These are phyloP conservation scores for Heliocidaris tuberculata DNA, from an alignment of 35 echinoderm and acorn worm species.

Conservation along the genomic window DNA sequence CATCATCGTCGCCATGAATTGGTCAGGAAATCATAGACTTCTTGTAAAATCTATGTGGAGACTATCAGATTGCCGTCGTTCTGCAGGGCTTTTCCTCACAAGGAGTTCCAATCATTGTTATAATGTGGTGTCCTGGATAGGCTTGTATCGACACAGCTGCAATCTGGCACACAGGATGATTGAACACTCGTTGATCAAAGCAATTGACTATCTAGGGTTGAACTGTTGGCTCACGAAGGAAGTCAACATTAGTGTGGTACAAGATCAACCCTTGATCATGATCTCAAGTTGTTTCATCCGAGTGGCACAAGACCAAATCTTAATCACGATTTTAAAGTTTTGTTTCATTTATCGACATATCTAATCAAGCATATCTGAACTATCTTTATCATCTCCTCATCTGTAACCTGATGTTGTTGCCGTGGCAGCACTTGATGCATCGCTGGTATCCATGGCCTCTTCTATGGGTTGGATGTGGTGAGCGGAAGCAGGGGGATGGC, in stretches of 20 bases:
- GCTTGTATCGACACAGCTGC: too few species aligned
- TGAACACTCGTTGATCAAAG: too few species aligned
- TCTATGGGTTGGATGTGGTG: constrained; percentile 28
- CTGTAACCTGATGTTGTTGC: constrained; percentile 19
- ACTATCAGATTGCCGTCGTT: neutral
- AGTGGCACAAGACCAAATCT: neutral
- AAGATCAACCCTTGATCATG: neutral
- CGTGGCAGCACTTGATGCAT: neutral
- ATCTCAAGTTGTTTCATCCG: neutral
- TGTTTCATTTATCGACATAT: neutral
- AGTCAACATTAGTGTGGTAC: neutral
- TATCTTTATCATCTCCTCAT: constrained; percentile 12
- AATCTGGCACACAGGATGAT: too few species aligned
- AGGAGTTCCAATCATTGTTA: too few species aligned
- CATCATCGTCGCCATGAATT: neutral
- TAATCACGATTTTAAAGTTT: neutral
- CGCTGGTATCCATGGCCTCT: constrained; percentile 83
- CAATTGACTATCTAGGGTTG: neutral
- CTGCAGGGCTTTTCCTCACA: neutral
- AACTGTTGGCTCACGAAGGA: neutral
- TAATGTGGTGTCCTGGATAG: too few species aligned
- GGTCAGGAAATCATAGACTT: neutral
- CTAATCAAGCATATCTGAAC: neutral
- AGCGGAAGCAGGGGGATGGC: constrained; percentile 31
- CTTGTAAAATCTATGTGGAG: neutral